These are phyloP conservation scores for Bombus turneri DNA, from an alignment of 1,140 invertebrate genomes.

Conservation along the genomic window DNA sequence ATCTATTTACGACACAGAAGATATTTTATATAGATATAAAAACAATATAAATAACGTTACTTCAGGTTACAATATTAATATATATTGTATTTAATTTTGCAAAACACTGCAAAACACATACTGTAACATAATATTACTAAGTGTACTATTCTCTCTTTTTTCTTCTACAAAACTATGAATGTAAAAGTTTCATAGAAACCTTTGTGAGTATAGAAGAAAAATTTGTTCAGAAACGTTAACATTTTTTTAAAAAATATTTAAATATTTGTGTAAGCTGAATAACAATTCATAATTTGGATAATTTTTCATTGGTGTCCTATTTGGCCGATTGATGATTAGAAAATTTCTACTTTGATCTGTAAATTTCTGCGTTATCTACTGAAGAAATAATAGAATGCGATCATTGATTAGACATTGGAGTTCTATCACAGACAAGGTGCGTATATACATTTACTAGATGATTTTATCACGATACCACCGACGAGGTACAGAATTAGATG, in stretches of 20 bases:
- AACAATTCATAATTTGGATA: background rate
- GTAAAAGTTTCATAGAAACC: background rate
- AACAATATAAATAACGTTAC: background rate
- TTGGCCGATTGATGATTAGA: background rate
- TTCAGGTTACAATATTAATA: background rate
- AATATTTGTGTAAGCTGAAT: background rate
- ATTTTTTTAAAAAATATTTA: background rate
- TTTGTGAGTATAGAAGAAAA: background rate
- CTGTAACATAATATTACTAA: background rate
- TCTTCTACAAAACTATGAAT: background rate
- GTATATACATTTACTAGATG: no score
- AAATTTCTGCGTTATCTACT: background rate
- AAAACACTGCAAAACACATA: background rate
- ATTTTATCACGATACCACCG: background rate
- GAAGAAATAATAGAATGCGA: background rate
- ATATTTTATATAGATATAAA: background rate
- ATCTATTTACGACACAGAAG: background rate
- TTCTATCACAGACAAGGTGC: background rate
- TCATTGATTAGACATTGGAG: accelerated
- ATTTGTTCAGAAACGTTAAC: background rate
- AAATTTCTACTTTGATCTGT: background rate
- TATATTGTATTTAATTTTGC: no score
- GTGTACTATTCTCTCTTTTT: background rate
- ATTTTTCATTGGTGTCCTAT: background rate
- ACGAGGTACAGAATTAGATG: no score